Percentiles rank a stretch among this genome's conserved stretches.
phyloP scores from a whole-genome alignment of 2,797 vertebrate species.

The Mareca strepera region DNA sequence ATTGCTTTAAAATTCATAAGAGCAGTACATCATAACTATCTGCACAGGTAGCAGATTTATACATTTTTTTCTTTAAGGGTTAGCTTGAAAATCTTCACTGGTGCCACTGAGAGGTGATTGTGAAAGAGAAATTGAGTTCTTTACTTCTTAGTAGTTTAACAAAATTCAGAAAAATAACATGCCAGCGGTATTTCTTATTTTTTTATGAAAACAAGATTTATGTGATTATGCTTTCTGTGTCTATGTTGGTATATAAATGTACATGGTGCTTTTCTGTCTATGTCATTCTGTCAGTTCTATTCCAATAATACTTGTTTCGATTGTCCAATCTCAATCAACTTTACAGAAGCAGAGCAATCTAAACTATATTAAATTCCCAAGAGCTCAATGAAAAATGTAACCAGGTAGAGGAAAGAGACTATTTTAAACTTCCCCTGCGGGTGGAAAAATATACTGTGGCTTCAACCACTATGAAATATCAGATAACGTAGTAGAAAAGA shows the following conservation, averaged over 20 bases:
- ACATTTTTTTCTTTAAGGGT: slow-evolving; percentile 33
- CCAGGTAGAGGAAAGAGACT: background rate
- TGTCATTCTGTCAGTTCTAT: background rate
- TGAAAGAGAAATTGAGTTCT: slow-evolving; percentile 38
- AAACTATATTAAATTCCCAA: background rate
- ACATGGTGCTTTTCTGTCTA: background rate
- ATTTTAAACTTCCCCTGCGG: background rate
- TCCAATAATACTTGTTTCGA: background rate
- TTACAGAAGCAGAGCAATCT: background rate
- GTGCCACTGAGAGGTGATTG: slow-evolving; percentile 40
- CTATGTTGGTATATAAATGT: background rate
- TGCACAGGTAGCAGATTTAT: background rate
- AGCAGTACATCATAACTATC: background rate
- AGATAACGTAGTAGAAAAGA: background rate
- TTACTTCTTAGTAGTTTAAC: slow-evolving; percentile 37
- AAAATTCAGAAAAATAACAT: slow-evolving; percentile 3
- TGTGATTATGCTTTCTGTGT: background rate
- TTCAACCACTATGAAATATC: background rate
- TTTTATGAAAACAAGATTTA: background rate
- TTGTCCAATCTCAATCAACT: background rate
- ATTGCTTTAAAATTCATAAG: slow-evolving; percentile 31
- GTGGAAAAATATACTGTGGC: background rate
- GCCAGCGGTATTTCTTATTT: background rate
- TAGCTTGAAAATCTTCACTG: slow-evolving; percentile 51
- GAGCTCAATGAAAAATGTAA: background rate